phyloP scores from a whole-genome alignment of 2,797 vertebrate genomes.

The Acanthopagrus latus region DNA sequence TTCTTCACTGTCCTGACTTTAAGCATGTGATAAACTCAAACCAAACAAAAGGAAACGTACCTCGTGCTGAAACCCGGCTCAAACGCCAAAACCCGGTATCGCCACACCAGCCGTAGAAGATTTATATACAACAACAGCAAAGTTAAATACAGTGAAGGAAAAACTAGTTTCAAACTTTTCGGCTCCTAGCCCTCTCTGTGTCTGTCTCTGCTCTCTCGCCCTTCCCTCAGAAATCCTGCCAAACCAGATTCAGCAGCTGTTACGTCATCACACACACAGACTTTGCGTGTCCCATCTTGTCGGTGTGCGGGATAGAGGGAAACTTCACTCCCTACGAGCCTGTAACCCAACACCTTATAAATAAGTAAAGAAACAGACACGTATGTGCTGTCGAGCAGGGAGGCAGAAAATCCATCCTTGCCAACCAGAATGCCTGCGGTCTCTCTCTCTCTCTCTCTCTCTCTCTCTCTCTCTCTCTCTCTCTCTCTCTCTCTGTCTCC shows the following conservation, averaged over 20 bases:
- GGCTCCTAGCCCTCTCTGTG: constrained; percentile 27
- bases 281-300: constrained; percentile 52
- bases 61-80: constrained; percentile 34
- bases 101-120: constrained; percentile 22
- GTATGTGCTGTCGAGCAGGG: background rate
- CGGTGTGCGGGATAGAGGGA: constrained; percentile 16
- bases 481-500: background rate
- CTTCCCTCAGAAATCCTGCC: constrained; percentile 70
- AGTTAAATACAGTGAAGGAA: constrained; percentile 7
- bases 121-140: background rate
- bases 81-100: background rate
- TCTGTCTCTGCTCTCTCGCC: constrained; percentile 40
- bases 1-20: constrained; percentile 1
- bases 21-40: constrained; percentile 6
- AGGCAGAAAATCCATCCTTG: constrained; percentile 17
- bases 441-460: background rate
- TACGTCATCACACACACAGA: constrained; percentile 58
- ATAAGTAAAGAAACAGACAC: constrained; percentile 46
- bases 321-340: constrained; percentile 23
- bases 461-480: background rate
- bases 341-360: constrained; percentile 56
- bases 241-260: constrained; percentile 74
- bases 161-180: constrained; percentile 15
- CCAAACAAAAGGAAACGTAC: constrained; percentile 53
- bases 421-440: constrained; percentile 1